Percentiles rank a stretch among this genome's conserved stretches.
Evolutionary conservation across 1,140 invertebrate species (phyloP).

Genomic region (Helicoverpa armigera): DNA sequence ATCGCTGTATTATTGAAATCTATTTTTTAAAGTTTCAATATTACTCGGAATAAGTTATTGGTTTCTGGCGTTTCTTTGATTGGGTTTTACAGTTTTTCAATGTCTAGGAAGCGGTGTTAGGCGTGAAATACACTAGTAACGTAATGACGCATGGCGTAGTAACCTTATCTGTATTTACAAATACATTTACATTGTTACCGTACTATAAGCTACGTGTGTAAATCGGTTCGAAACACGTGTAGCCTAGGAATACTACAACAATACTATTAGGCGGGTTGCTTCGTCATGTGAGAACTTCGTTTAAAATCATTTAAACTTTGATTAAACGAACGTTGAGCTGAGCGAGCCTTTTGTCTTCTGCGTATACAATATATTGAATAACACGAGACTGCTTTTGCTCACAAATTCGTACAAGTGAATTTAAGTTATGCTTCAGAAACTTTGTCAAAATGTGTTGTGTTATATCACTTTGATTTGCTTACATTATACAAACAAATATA

Average conservation of each 20-base stretch:
- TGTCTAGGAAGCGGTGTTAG: conserved; percentile 18
- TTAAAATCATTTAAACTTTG: too few species aligned
- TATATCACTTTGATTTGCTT: too few species aligned
- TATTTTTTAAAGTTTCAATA: not conserved
- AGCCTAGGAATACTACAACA: conserved; percentile 15
- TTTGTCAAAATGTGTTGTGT: too few species aligned
- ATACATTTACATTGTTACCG: conserved; percentile 29
- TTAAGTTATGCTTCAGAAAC: too few species aligned
- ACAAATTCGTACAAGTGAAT: too few species aligned
- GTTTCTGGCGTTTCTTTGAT: conserved; percentile 24
- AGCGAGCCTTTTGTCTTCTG: too few species aligned
- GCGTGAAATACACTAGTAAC: conserved; percentile 30
- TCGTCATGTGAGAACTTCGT: not conserved
- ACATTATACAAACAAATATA: too few species aligned
- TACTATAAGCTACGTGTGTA: conserved; percentile 36
- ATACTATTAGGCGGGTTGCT: not conserved
- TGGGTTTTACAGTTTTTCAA: conserved; percentile 7
- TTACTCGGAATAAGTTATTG: conserved; percentile 25
- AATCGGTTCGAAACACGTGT: conserved; percentile 32
- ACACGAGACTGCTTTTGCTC: too few species aligned
- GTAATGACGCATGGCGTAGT: conserved; percentile 40
- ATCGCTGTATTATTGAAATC: conserved; percentile 33
- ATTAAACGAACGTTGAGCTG: too few species aligned
- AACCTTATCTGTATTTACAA: conserved; percentile 47
- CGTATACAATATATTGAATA: too few species aligned